Evolutionary conservation across 2,888 invertebrate species (phyloP).

Genomic region (Volucella inflata): DNA sequence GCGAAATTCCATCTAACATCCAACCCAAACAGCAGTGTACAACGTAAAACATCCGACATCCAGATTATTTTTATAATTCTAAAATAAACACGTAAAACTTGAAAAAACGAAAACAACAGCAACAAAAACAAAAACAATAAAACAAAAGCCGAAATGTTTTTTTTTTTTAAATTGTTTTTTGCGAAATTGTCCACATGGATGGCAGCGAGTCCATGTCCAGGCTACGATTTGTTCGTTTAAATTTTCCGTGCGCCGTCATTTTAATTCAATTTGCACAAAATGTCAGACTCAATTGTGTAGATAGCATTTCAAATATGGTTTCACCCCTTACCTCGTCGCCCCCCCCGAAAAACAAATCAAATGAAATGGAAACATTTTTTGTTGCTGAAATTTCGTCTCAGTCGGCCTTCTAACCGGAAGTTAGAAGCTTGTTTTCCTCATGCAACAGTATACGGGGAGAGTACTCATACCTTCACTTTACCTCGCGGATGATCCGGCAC

Average conservation of each 20-base stretch:
- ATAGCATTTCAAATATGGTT: slow-evolving; percentile 10
- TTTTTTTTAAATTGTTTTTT: slow-evolving; percentile 4
- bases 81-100: background rate
- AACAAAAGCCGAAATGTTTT: slow-evolving; percentile 14
- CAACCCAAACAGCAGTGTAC: background rate
- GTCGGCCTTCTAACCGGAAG: slow-evolving; percentile 44
- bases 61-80: slow-evolving; percentile 19
- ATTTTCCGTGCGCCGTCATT: background rate
- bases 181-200: slow-evolving; percentile 4
- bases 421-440: slow-evolving; percentile 36
- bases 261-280: slow-evolving; percentile 47
- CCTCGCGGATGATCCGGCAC: no score
- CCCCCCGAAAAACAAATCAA: slow-evolving; percentile 7
- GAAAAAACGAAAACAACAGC: background rate
- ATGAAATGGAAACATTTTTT: slow-evolving; percentile 26
- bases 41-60: no score
- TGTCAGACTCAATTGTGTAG: slow-evolving; percentile 58
- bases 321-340: background rate
- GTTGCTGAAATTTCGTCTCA: background rate
- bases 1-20: slow-evolving; percentile 1
- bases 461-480: no score
- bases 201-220: background rate
- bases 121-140: slow-evolving; percentile 2
- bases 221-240: slow-evolving; percentile 1
- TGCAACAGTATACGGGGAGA: slow-evolving; percentile 19